phyloP scores from a whole-genome alignment of 2,888 invertebrate genomes.

The Drosophila demipolita region DNA sequence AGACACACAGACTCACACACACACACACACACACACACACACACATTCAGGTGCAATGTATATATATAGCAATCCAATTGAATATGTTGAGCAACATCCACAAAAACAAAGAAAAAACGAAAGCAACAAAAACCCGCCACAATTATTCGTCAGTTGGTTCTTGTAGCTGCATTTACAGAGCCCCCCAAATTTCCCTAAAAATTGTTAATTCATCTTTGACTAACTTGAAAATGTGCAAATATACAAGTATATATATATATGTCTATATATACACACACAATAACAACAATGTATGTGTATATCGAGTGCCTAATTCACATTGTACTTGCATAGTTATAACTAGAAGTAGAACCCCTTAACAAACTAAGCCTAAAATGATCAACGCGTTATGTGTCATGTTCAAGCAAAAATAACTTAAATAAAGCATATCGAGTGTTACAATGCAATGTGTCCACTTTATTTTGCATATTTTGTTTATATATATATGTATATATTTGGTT shows the following conservation, averaged over 20 bases:
- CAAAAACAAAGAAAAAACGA: not conserved
- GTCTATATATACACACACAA: not conserved
- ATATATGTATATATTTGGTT: not conserved
- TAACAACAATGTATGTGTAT: slow-evolving; percentile 14
- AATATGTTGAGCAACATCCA: slow-evolving; percentile 27
- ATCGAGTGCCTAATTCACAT: slow-evolving; percentile 54
- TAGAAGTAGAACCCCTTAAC: slow-evolving; percentile 58
- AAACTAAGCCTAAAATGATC: slow-evolving; percentile 59
- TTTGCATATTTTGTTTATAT: not conserved
- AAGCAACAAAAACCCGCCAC: not conserved
- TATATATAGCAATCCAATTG: slow-evolving; percentile 46
- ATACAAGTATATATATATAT: slow-evolving; percentile 16
- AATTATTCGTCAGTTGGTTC: slow-evolving; percentile 14
- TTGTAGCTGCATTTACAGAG: slow-evolving; percentile 45
- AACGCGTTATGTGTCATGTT: slow-evolving; percentile 62
- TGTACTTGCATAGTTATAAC: slow-evolving; percentile 62
- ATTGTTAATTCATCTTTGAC: slow-evolving; percentile 41
- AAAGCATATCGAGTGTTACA: slow-evolving; percentile 45
- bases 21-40: slow-evolving; percentile 10
- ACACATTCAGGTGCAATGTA: slow-evolving; percentile 51
- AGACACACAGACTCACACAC: slow-evolving; percentile 1
- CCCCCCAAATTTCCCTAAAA: slow-evolving; percentile 1
- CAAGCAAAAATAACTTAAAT: slow-evolving; percentile 43
- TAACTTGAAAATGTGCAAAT: slow-evolving; percentile 34
- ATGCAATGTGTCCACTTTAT: not conserved